Percentiles rank a stretch among this genome's conserved stretches.
These are phyloP conservation scores for Parazoanthus atlanticus DNA, from an alignment of 92 coral and sea anemone genomes.

Conservation along the genomic window DNA sequence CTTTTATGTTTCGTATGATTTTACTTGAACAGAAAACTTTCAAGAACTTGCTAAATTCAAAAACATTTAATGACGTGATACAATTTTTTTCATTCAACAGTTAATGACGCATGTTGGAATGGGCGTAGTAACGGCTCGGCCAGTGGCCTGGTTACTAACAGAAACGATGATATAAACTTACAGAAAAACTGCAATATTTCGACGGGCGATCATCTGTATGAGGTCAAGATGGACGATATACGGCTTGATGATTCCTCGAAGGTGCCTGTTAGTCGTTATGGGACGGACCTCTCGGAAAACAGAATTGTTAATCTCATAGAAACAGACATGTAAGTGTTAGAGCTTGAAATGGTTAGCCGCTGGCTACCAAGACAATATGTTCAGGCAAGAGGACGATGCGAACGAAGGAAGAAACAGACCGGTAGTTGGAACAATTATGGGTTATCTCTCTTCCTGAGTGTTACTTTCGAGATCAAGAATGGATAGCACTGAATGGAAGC, in stretches of 20 bases:
- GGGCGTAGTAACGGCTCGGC: background rate
- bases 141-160: constrained; percentile 12
- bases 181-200: background rate
- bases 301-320: constrained; percentile 27
- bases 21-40: too few species aligned
- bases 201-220: background rate
- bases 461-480: background rate
- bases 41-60: too few species aligned
- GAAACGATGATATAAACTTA: constrained; percentile 7
- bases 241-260: background rate
- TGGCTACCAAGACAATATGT: background rate
- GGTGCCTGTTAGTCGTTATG: constrained; percentile 22
- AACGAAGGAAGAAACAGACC: background rate
- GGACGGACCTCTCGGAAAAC: constrained; percentile 14
- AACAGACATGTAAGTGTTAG: constrained; percentile 25
- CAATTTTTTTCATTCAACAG: background rate
- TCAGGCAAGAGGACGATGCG: background rate
- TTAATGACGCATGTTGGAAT: constrained; percentile 11
- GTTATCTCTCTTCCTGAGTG: background rate
- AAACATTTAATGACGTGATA: background rate
- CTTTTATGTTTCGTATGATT: too few species aligned
- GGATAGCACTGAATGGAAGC: background rate
- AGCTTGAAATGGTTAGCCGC: background rate
- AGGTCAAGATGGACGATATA: constrained; percentile 36
- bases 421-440: background rate